phyloP scores from a whole-genome alignment of 2,113 vertebrate genomes.

The Urocynchramus pylzowi region DNA sequence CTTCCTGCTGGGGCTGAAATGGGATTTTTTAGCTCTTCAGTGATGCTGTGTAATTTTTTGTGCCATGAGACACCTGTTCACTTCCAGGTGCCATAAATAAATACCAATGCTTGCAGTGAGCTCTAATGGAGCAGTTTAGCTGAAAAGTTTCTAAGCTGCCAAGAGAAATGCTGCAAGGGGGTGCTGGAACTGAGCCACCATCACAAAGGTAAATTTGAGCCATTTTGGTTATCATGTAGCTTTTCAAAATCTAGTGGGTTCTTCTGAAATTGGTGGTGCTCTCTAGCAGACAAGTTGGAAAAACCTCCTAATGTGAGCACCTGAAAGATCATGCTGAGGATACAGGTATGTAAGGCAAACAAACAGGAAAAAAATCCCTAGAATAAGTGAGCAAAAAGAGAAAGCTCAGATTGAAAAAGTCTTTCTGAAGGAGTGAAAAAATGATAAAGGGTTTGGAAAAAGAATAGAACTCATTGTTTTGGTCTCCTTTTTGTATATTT shows the following conservation, averaged over 20 bases:
- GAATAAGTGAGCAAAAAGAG: background rate
- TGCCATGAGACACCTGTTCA: background rate
- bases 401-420: background rate
- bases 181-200: background rate
- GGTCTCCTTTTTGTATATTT: background rate
- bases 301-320: rapidly evolving
- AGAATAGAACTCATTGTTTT: background rate
- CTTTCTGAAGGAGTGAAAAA: background rate
- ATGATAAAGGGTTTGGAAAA: background rate
- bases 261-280: background rate
- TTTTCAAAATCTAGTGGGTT: background rate
- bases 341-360: background rate
- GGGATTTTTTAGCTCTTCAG: background rate
- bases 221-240: rapidly evolving
- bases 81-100: background rate
- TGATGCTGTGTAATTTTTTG: background rate
- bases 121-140: background rate
- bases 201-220: background rate
- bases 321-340: background rate
- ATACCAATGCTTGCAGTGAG: background rate
- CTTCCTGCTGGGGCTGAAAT: background rate
- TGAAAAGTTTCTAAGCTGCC: background rate
- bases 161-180: background rate
- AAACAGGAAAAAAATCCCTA: background rate
- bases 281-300: background rate